These are phyloP conservation scores for Cenopis cana DNA, from an alignment of 2,888 invertebrate genomes.

Conservation along the genomic window DNA sequence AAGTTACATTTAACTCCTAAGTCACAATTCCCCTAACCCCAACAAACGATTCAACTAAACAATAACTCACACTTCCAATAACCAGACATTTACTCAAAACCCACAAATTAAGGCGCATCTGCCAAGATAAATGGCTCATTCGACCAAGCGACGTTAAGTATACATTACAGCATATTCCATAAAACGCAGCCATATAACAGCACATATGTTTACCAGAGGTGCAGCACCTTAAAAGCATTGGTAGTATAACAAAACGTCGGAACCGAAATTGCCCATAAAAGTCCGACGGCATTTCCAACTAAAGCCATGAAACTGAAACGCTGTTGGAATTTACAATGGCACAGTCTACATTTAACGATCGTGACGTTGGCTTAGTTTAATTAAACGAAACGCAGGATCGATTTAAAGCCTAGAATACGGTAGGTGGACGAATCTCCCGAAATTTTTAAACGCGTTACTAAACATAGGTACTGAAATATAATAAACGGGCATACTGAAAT, in stretches of 20 bases:
- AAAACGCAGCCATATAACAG: conserved; percentile 79
- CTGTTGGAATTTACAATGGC: conserved; percentile 82
- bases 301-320: conserved; percentile 85
- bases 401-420: not conserved
- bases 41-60: not conserved
- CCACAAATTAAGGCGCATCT: conserved; percentile 41
- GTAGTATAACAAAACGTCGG: conserved; percentile 86
- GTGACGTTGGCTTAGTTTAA: conserved; percentile 81
- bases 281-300: conserved; percentile 83
- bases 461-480: no score
- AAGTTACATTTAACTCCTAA: not conserved
- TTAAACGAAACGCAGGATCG: conserved; percentile 60
- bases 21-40: not conserved
- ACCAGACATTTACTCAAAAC: conserved; percentile 20
- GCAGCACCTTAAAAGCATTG: conserved; percentile 85
- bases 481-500: no score
- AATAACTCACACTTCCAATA: not conserved
- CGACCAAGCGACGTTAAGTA: conserved; percentile 62
- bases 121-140: conserved; percentile 29
- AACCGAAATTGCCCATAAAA: conserved; percentile 86
- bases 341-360: conserved; percentile 80
- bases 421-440: not conserved
- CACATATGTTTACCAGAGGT: conserved; percentile 83
- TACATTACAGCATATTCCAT: conserved; percentile 77
- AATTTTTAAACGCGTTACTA: no score